These are phyloP conservation scores for Zosterops hypoxanthus DNA, from an alignment of 2,113 vertebrate species.

Conservation along the genomic window DNA sequence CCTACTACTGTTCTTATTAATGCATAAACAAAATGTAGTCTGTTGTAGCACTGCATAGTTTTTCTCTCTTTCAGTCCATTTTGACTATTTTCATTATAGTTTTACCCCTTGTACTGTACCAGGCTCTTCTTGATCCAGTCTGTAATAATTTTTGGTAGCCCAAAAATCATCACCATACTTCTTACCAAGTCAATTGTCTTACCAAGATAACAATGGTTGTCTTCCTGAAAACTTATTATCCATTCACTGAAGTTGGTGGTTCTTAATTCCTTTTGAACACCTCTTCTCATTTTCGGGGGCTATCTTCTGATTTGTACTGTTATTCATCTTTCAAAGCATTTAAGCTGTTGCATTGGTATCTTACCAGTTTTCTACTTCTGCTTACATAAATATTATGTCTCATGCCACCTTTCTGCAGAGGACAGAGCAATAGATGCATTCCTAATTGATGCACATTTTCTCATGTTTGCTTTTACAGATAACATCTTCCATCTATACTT, in stretches of 20 bases:
- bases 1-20: neutral
- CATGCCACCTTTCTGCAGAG: neutral
- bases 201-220: neutral
- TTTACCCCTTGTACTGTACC: neutral
- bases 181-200: neutral
- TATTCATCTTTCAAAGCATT: neutral
- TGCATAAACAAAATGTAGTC: neutral
- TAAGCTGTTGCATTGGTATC: neutral
- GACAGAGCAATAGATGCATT: neutral
- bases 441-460: neutral
- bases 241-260: neutral
- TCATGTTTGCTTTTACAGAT: neutral
- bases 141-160: neutral
- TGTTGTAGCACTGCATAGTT: neutral
- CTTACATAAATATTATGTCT: neutral
- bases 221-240: neutral
- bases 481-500: neutral
- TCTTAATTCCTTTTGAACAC: neutral
- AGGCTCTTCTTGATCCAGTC: neutral
- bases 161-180: neutral
- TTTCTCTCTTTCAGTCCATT: neutral
- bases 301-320: neutral
- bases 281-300: accelerated
- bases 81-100: neutral
- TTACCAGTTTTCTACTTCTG: neutral